phyloP scores from a whole-genome alignment of 1,140 invertebrate species.

The Calosoma granatense region DNA sequence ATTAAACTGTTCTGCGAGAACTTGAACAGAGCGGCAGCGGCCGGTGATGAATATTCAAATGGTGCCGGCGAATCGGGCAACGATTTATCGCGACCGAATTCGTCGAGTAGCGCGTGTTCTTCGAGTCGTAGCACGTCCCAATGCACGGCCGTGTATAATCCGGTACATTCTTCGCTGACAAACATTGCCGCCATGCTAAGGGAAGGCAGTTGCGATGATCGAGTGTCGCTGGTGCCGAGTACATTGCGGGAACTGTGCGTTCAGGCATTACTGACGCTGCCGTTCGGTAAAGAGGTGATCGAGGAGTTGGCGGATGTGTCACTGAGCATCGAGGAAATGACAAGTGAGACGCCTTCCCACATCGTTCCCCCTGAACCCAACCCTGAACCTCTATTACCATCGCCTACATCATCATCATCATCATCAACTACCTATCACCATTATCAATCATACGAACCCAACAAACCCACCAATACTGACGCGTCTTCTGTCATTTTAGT shows the following conservation, averaged over 20 bases:
- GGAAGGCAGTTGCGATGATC: slow-evolving; percentile 25
- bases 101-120: slow-evolving; percentile 34
- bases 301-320: slow-evolving; percentile 54
- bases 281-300: slow-evolving; percentile 51
- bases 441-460: too few species aligned
- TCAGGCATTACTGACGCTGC: slow-evolving; percentile 48
- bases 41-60: slow-evolving; percentile 21
- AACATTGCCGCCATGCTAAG: slow-evolving; percentile 32
- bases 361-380: not conserved
- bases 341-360: slow-evolving; percentile 16
- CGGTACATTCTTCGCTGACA: slow-evolving; percentile 29
- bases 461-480: slow-evolving; percentile 19
- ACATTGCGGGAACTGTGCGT: slow-evolving; percentile 47
- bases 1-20: not conserved
- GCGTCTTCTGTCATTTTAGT: slow-evolving; percentile 22
- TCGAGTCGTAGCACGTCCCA: slow-evolving; percentile 40
- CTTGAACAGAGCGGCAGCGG: not conserved
- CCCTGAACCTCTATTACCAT: not conserved
- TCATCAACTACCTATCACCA: too few species aligned
- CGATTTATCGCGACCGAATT: slow-evolving; percentile 26
- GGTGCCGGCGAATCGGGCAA: too few species aligned
- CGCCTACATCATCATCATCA: too few species aligned
- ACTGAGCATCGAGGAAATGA: slow-evolving; percentile 43
- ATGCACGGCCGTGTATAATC: slow-evolving; percentile 42
- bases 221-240: slow-evolving; percentile 19